phyloP scores from a whole-genome alignment of 2,888 invertebrate species.

The Muscina levida region DNA sequence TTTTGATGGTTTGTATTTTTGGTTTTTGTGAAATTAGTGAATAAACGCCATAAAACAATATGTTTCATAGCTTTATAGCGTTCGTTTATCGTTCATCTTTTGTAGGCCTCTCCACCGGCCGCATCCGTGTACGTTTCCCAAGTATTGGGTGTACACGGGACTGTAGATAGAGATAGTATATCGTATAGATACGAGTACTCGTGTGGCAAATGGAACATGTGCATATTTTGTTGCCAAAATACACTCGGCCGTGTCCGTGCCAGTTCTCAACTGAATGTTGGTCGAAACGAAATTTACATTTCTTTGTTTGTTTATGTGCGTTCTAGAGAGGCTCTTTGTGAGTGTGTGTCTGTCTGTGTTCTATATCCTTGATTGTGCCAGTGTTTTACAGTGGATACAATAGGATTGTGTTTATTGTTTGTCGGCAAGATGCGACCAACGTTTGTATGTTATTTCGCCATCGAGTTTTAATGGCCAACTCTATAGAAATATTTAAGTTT shows the following conservation, averaged over 20 bases:
- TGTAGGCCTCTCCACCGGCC: not conserved
- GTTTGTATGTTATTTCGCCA: no score
- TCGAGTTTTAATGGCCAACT: no score
- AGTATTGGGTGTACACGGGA: not conserved
- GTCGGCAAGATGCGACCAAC: no score
- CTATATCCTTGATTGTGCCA: not conserved
- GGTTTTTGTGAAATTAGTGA: constrained; percentile 66
- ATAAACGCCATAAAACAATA: constrained; percentile 66
- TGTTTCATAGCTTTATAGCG: constrained; percentile 49
- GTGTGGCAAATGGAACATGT: constrained; percentile 20
- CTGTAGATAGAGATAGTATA: constrained; percentile 5
- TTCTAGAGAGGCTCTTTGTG: not conserved
- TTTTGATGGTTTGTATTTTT: constrained; percentile 56
- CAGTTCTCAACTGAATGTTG: not conserved
- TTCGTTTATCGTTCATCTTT: constrained; percentile 54
- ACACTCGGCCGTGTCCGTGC: not conserved
- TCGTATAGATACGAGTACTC: not conserved
- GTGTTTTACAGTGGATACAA: not conserved
- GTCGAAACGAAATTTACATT: constrained; percentile 19
- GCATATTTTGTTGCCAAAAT: constrained; percentile 23
- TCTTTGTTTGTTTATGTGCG: constrained; percentile 27
- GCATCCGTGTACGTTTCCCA: no score
- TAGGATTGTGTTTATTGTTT: not conserved
- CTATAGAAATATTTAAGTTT: no score
- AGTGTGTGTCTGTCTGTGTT: not conserved